Percentiles rank a stretch among this genome's conserved stretches.
Conservation (phyloP, 1,140 invertebrate genomes). For the Pogonognathellus flavescens region DNA sequence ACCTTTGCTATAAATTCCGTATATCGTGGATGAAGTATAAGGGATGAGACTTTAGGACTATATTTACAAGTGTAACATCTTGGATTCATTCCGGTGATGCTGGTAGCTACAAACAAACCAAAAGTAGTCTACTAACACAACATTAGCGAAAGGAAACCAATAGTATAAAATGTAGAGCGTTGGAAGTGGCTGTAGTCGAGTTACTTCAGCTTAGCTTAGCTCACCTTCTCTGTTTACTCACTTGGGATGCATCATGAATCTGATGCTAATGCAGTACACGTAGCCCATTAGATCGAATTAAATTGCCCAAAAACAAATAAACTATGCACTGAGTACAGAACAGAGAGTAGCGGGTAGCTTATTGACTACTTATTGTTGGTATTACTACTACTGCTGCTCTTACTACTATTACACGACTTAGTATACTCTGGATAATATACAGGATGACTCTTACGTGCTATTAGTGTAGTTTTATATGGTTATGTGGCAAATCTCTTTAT, state of each 20-base stretch:
- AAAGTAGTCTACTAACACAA: too few relatives aligned
- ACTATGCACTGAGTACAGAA: constrained; percentile 5
- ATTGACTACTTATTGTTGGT: constrained; percentile 3
- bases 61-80: not conserved
- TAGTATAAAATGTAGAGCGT: not conserved
- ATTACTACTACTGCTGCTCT: too few relatives aligned
- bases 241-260: not conserved
- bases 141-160: not conserved
- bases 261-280: constrained; percentile 46
- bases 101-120: too few relatives aligned
- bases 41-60: not conserved
- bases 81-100: too few relatives aligned
- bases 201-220: not conserved
- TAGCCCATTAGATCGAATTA: constrained; percentile 47
- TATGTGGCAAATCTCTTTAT: not conserved
- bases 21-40: not conserved
- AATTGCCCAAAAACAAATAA: constrained; percentile 49
- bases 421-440: too few relatives aligned
- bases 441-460: too few relatives aligned
- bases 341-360: constrained; percentile 9
- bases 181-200: not conserved
- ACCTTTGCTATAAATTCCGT: not conserved
- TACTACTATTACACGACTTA: too few relatives aligned
- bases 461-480: too few relatives aligned
- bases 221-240: constrained; percentile 46